These are phyloP conservation scores for Clytia hemisphaerica DNA, from an alignment of 30 jellyfish, hydroid and myxozoan species.

Conservation along the genomic window DNA sequence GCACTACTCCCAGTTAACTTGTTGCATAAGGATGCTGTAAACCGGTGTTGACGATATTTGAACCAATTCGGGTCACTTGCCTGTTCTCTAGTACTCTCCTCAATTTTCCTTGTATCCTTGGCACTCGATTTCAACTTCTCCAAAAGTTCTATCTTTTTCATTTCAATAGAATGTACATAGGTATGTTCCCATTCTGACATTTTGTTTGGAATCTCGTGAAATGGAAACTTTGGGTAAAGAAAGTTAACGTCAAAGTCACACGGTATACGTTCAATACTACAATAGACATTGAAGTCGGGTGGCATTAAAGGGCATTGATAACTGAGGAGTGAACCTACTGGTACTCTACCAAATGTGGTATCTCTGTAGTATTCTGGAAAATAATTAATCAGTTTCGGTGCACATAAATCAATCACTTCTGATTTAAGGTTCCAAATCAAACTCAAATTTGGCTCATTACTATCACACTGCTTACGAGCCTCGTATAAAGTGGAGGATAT, in stretches of 20 bases:
- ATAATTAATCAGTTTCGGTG: not conserved
- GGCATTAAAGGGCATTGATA: no score
- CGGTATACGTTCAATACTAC: no score
- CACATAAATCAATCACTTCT: not conserved
- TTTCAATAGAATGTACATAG: not conserved
- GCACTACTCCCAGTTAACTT: not conserved
- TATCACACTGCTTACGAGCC: not conserved
- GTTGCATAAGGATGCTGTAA: constrained; percentile 8
- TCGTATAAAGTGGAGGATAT: not conserved
- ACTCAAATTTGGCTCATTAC: no score
- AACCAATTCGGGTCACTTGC: constrained; percentile 19
- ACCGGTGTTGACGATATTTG: not conserved
- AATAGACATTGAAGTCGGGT: no score
- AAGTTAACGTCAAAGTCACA: no score
- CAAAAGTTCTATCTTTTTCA: not conserved
- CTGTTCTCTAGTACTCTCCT: not conserved
- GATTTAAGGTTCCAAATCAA: no score
- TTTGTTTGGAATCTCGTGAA: not conserved
- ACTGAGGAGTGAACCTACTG: no score
- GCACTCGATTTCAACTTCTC: not conserved
- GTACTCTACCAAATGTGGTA: no score
- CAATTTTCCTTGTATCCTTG: not conserved
- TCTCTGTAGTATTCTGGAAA: constrained; percentile 8
- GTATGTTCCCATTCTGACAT: not conserved
- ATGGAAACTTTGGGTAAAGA: constrained; percentile 8